Evolutionary conservation across 2,797 vertebrate genomes (phyloP).

Genomic region (Knipowitschia caucasica): DNA sequence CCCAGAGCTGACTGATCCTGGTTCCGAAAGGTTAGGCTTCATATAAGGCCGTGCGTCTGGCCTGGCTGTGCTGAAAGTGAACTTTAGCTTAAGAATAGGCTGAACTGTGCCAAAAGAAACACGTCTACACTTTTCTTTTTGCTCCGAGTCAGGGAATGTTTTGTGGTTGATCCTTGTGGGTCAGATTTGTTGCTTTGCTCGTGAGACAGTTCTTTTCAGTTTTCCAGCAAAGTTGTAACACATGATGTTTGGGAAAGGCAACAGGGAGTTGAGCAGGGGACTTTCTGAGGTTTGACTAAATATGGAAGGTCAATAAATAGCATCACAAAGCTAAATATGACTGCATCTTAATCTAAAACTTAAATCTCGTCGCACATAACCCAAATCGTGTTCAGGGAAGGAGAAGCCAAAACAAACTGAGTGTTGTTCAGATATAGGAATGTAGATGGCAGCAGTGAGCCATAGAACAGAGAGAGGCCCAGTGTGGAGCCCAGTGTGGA

Average conservation of each 20-base stretch:
- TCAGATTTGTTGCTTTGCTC: slow-evolving; percentile 58
- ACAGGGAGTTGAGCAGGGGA: background rate
- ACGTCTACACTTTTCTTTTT: slow-evolving; percentile 48
- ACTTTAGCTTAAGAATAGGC: slow-evolving; percentile 65
- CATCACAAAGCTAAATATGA: slow-evolving; percentile 52
- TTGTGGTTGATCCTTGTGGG: slow-evolving; percentile 56
- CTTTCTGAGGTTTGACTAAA: slow-evolving; percentile 57
- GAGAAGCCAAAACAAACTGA: slow-evolving; percentile 30
- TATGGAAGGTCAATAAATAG: slow-evolving; percentile 56
- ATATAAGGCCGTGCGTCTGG: slow-evolving; percentile 28
- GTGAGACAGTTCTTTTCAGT: slow-evolving; percentile 62
- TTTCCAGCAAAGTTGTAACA: slow-evolving; percentile 55
- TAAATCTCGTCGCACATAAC: slow-evolving; percentile 53
- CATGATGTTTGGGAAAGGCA: slow-evolving; percentile 48
- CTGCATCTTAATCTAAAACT: slow-evolving; percentile 39
- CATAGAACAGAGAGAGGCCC: slow-evolving; percentile 23
- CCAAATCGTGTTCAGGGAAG: slow-evolving; percentile 23
- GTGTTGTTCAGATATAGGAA: slow-evolving; percentile 50
- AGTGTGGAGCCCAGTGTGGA: too few species aligned
- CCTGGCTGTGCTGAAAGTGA: slow-evolving; percentile 44
- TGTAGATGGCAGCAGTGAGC: slow-evolving; percentile 91
- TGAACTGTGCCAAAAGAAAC: slow-evolving; percentile 60
- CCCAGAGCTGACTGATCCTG: slow-evolving; percentile 28
- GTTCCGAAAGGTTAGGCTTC: slow-evolving; percentile 61
- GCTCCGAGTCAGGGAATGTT: slow-evolving; percentile 55